A percentile compares a stretch with the other conserved stretches of the same genome.
These are phyloP conservation scores for Vesta saturnalis DNA, from an alignment of 2,888 invertebrate genomes.

Conservation along the genomic window DNA sequence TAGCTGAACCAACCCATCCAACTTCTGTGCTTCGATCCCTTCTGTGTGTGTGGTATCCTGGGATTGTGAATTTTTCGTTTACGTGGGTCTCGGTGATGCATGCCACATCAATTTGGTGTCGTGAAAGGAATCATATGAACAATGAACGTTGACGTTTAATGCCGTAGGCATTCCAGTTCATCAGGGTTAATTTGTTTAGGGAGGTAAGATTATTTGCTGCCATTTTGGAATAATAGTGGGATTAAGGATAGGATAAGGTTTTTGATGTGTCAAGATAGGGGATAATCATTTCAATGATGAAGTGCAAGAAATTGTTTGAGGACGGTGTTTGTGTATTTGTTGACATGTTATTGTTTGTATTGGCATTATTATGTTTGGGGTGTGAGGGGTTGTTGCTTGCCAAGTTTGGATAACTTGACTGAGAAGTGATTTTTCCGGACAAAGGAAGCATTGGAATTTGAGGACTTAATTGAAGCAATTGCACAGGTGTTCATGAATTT, in stretches of 20 bases:
- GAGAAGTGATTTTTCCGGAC: background rate
- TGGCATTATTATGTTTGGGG: background rate
- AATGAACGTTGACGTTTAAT: background rate
- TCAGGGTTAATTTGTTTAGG: background rate
- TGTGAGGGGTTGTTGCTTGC: no score
- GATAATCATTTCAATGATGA: background rate
- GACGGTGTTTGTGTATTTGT: background rate
- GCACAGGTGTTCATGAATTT: no score
- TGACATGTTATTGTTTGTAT: background rate
- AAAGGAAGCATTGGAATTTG: background rate
- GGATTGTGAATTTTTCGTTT: background rate
- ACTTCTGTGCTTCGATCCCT: background rate
- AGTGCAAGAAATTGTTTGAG: background rate
- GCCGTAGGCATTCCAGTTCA: constrained; percentile 15
- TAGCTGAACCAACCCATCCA: background rate
- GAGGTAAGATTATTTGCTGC: background rate
- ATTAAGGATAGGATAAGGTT: background rate
- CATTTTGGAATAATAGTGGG: background rate
- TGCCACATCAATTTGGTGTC: background rate
- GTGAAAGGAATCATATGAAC: background rate
- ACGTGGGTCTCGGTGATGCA: background rate
- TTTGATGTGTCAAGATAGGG: background rate
- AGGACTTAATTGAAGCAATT: background rate
- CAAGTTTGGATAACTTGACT: no score
- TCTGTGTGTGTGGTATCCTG: background rate